Evolutionary conservation across 2,888 invertebrate species (phyloP).

Genomic region (Andrena hattorfiana): DNA sequence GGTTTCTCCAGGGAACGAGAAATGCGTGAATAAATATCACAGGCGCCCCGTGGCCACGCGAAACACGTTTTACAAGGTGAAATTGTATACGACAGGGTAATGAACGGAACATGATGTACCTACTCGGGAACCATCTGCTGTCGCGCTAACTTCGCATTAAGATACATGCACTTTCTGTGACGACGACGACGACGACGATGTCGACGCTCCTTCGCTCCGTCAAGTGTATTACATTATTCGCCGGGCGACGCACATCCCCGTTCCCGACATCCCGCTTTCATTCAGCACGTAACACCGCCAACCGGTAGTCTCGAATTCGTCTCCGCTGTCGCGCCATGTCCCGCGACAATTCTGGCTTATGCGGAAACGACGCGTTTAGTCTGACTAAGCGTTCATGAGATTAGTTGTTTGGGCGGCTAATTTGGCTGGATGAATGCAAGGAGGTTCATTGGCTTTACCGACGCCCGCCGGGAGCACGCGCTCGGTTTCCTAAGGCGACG

Average conservation of each 20-base stretch:
- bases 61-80: conserved; percentile 6
- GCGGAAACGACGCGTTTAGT: conserved; percentile 39
- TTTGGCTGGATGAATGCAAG: conserved; percentile 28
- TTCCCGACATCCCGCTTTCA: conserved; percentile 47
- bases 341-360: conserved; percentile 31
- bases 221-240: conserved; percentile 41
- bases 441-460: neutral
- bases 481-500: neutral
- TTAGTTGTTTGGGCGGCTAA: conserved; percentile 47
- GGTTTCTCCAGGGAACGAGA: conserved; percentile 1
- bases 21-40: conserved; percentile 34
- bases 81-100: conserved; percentile 35
- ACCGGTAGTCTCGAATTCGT: conserved; percentile 42
- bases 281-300: conserved; percentile 42
- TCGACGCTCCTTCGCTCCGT: neutral
- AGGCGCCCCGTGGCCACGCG: neutral
- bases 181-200: neutral
- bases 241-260: conserved; percentile 43
- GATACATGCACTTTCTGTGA: conserved; percentile 46
- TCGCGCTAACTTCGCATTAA: conserved; percentile 31
- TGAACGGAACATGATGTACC: conserved; percentile 18
- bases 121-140: neutral
- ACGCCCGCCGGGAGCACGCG: neutral
- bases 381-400: conserved; percentile 34
- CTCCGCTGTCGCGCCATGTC: conserved; percentile 18